These are phyloP conservation scores for Sebastes alutus DNA, from an alignment of 2,797 vertebrate species.

Conservation along the genomic window DNA sequence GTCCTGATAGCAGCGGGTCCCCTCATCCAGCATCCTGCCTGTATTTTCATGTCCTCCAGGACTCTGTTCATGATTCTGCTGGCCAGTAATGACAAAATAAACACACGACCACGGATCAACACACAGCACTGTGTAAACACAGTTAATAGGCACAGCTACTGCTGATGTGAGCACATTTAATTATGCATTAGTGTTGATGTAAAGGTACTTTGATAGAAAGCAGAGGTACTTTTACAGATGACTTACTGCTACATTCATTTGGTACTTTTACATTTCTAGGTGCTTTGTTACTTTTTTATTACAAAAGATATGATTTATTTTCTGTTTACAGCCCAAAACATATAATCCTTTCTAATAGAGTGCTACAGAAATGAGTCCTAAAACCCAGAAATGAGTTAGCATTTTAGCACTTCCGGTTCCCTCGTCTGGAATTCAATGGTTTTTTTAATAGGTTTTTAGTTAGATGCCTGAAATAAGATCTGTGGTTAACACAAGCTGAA, in stretches of 20 bases:
- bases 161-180: neutral
- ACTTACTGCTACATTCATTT: neutral
- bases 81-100: conserved; percentile 55
- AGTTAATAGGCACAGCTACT: neutral
- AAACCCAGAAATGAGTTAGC: no score
- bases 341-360: no score
- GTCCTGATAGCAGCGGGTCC: neutral
- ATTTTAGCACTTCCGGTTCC: no score
- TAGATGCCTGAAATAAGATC: no score
- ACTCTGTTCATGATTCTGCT: conserved; percentile 1
- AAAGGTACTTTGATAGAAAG: neutral
- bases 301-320: no score
- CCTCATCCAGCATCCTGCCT: conserved; percentile 11
- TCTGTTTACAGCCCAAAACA: no score
- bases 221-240: neutral
- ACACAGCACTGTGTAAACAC: conserved; percentile 11
- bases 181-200: neutral
- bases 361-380: no score
- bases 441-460: no score
- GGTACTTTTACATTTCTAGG: neutral
- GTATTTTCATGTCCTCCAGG: conserved; percentile 23
- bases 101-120: conserved; percentile 27
- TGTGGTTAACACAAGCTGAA: no score
- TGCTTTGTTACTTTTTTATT: no score
- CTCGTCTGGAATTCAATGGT: fast-evolving